Evolutionary conservation across 2,797 vertebrate species (phyloP).

Genomic region (Bovichtus diacanthus): DNA sequence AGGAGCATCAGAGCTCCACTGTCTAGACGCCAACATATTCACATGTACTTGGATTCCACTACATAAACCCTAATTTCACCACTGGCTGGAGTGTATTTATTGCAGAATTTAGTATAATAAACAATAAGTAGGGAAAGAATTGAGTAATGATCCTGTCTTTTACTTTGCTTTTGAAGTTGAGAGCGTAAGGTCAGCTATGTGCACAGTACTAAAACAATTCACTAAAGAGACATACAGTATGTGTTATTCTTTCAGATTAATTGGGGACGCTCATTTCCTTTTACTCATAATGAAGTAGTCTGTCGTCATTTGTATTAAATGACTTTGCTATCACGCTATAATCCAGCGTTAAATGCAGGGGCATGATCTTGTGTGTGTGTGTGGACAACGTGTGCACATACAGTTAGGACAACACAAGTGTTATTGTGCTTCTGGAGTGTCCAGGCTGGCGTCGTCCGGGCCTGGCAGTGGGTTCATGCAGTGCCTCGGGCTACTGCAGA

Average conservation of each 20-base stretch:
- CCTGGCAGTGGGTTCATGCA: slow-evolving; percentile 53
- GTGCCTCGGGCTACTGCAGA: slow-evolving; percentile 55
- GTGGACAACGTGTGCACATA: slow-evolving; percentile 13
- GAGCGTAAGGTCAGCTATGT: slow-evolving; percentile 52
- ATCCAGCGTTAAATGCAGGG: slow-evolving; percentile 31
- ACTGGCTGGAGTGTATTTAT: slow-evolving; percentile 57
- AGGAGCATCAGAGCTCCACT: slow-evolving; percentile 29
- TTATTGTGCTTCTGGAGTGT: slow-evolving; percentile 36
- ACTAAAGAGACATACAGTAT: slow-evolving; percentile 40
- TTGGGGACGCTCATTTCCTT: slow-evolving; percentile 66
- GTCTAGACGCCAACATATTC: slow-evolving; percentile 56
- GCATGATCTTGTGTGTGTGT: background rate
- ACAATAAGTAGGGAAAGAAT: slow-evolving; percentile 43
- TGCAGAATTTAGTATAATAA: slow-evolving; percentile 66
- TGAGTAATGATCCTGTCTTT: slow-evolving; percentile 55
- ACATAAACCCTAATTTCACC: slow-evolving; percentile 31
- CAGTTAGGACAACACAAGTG: slow-evolving; percentile 5
- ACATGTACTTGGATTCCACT: slow-evolving; percentile 23
- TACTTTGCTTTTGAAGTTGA: slow-evolving; percentile 71
- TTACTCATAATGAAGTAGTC: slow-evolving; percentile 58
- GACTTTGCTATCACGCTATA: slow-evolving; percentile 33
- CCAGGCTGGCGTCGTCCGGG: slow-evolving; percentile 46
- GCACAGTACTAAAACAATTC: slow-evolving; percentile 52
- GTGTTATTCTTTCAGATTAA: slow-evolving; percentile 72
- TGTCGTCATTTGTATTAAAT: slow-evolving; percentile 58